A percentile compares a stretch with the other conserved stretches of the same genome.
Evolutionary conservation across 2,888 invertebrate species (phyloP).

Genomic region (Drosophila emarginata): DNA sequence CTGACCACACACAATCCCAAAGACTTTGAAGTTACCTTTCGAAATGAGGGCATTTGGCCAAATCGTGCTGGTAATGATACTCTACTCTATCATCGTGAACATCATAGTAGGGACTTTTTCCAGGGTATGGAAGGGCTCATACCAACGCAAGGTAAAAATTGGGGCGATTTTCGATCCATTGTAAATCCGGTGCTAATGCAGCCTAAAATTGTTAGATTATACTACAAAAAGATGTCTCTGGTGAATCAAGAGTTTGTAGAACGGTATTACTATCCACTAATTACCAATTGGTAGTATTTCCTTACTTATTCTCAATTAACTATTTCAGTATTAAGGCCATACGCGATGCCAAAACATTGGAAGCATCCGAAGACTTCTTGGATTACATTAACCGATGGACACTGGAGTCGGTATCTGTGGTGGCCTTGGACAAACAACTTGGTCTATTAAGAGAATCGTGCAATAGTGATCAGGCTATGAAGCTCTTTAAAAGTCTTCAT

Average conservation of each 20-base stretch:
- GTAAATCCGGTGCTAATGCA: constrained; percentile 87
- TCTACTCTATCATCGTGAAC: constrained; percentile 80
- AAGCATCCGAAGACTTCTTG: constrained; percentile 83
- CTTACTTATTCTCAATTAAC: too few species aligned
- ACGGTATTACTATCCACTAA: constrained; percentile 34
- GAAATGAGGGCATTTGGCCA: constrained; percentile 83
- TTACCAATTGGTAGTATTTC: too few species aligned
- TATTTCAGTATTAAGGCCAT: constrained; percentile 75
- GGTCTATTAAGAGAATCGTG: constrained; percentile 60
- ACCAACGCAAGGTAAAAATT: constrained; percentile 82
- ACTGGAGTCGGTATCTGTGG: constrained; percentile 83
- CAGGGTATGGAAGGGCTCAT: constrained; percentile 56
- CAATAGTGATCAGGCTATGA: constrained; percentile 45
- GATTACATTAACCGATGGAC: constrained; percentile 85
- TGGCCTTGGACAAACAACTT: constrained; percentile 81
- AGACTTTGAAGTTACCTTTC: constrained; percentile 83
- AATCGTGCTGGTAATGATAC: constrained; percentile 80
- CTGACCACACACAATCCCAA: constrained; percentile 83
- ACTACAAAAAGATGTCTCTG: constrained; percentile 83
- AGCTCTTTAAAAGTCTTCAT: constrained; percentile 54
- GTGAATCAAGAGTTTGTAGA: constrained; percentile 81
- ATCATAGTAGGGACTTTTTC: constrained; percentile 49
- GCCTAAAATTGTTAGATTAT: constrained; percentile 84
- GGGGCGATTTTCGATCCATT: constrained; percentile 86
- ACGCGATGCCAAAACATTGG: constrained; percentile 72